These are phyloP conservation scores for Gnathochromis pfefferi DNA, from an alignment of 2,113 vertebrate species.

Conservation along the genomic window DNA sequence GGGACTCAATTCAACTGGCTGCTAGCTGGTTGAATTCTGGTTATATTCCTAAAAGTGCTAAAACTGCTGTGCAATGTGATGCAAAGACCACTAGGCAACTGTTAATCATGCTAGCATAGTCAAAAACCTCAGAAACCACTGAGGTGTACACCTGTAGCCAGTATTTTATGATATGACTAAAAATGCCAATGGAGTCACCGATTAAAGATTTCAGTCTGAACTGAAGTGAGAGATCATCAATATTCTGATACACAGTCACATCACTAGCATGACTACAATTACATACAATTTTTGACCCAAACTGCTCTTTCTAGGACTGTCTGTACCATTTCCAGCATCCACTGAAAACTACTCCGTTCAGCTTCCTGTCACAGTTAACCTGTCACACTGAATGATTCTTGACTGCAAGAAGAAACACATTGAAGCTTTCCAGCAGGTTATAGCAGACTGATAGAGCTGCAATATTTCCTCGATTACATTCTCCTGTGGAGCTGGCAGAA, in stretches of 20 bases:
- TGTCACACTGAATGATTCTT: neutral
- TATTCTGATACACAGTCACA: neutral
- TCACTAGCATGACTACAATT: neutral
- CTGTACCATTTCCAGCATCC: neutral
- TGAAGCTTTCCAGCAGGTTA: neutral
- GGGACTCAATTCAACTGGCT: neutral
- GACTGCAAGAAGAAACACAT: fast-evolving
- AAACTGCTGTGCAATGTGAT: neutral
- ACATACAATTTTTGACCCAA: neutral
- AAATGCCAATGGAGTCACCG: neutral
- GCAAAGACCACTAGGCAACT: neutral
- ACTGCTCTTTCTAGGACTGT: neutral
- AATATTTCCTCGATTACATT: neutral
- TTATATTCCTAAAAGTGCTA: neutral
- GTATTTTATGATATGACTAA: neutral
- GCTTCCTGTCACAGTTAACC: neutral
- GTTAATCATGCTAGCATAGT: neutral
- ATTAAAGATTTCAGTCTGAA: neutral
- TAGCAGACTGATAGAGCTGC: neutral
- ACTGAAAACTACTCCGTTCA: neutral
- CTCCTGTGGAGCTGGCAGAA: neutral
- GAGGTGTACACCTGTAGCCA: neutral
- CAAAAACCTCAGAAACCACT: fast-evolving
- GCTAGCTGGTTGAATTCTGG: neutral
- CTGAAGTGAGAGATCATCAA: neutral